Evolutionary conservation across 2,888 invertebrate genomes (phyloP).

Genomic region (Drosophila maculinotata): DNA sequence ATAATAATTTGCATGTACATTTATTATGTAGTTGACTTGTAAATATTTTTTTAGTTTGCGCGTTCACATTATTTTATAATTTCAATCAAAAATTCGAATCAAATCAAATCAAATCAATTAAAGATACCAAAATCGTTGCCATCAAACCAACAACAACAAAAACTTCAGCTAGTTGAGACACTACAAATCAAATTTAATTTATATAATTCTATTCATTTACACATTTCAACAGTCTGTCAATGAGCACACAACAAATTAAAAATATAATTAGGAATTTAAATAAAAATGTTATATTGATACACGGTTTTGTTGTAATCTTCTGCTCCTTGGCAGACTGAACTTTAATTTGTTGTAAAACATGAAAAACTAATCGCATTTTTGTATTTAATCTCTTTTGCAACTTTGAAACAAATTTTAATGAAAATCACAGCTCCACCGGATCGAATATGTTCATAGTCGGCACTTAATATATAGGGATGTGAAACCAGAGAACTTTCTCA

Average conservation of each 20-base stretch:
- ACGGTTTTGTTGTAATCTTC: neutral
- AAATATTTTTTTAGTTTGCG: constrained; percentile 35
- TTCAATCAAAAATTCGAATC: constrained; percentile 16
- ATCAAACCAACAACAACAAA: constrained; percentile 51
- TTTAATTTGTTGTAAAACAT: neutral
- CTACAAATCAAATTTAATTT: constrained; percentile 61
- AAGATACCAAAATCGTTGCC: constrained; percentile 39
- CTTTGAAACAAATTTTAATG: constrained; percentile 5
- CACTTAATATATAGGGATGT: constrained; percentile 99
- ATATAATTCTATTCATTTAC: constrained; percentile 23
- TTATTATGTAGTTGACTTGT: constrained; percentile 45
- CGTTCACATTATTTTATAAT: constrained; percentile 35
- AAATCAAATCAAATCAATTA: constrained; percentile 2
- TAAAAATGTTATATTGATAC: neutral
- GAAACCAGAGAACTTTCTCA: constrained; percentile 99
- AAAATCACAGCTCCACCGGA: constrained; percentile 93
- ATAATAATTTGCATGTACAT: constrained; percentile 59
- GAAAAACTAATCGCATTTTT: constrained; percentile 31
- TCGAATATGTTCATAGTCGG: constrained; percentile 99
- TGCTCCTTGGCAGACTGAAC: constrained; percentile 33
- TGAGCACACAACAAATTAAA: too few relatives aligned
- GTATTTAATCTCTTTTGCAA: neutral
- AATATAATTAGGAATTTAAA: neutral
- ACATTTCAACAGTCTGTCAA: constrained; percentile 26
- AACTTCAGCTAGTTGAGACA: constrained; percentile 83